phyloP scores from a whole-genome alignment of 92 coral and sea anemone genomes.

The Heteractis magnifica region DNA sequence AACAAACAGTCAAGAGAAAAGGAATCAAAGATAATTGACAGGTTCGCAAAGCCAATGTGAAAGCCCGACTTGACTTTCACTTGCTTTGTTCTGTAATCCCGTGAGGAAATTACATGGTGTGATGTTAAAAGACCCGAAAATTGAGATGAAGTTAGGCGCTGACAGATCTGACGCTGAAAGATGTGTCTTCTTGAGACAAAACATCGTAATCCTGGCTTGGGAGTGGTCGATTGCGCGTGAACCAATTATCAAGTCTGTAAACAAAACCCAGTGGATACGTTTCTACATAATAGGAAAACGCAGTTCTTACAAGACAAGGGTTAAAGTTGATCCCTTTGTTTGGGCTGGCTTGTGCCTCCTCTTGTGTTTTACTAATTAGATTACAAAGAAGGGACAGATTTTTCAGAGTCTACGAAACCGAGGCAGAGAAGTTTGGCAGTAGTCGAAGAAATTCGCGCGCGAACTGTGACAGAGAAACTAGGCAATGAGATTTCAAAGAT shows the following conservation, averaged over 20 bases:
- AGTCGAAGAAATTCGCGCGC: not conserved
- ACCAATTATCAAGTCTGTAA: slow-evolving; percentile 85
- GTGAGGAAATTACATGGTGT: slow-evolving; percentile 39
- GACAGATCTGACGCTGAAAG: slow-evolving; percentile 47
- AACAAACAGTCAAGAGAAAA: slow-evolving; percentile 77
- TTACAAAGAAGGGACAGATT: slow-evolving; percentile 15
- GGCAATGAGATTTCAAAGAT: not conserved
- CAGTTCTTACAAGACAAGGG: slow-evolving; percentile 66
- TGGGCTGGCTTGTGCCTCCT: slow-evolving; percentile 48
- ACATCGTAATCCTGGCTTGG: slow-evolving; percentile 19
- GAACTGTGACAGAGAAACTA: not conserved
- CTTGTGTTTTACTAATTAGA: slow-evolving; percentile 54
- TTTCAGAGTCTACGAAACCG: not conserved
- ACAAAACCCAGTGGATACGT: slow-evolving; percentile 74
- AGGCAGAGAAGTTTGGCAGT: not conserved
- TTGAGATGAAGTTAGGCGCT: slow-evolving; percentile 28
- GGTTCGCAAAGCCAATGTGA: slow-evolving; percentile 32
- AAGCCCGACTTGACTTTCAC: slow-evolving; percentile 29
- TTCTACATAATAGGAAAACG: slow-evolving; percentile 75
- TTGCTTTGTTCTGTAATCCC: slow-evolving; percentile 27
- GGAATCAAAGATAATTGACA: slow-evolving; percentile 71
- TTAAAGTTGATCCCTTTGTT: slow-evolving; percentile 74
- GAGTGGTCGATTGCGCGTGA: slow-evolving; percentile 39
- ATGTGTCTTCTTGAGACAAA: slow-evolving; percentile 38
- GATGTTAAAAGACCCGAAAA: slow-evolving; percentile 46